Evolutionary conservation across 2,113 vertebrate genomes (phyloP), one percentile per base, ranked within the genome.

Genomic region (Xenopus borealis): DNA sequence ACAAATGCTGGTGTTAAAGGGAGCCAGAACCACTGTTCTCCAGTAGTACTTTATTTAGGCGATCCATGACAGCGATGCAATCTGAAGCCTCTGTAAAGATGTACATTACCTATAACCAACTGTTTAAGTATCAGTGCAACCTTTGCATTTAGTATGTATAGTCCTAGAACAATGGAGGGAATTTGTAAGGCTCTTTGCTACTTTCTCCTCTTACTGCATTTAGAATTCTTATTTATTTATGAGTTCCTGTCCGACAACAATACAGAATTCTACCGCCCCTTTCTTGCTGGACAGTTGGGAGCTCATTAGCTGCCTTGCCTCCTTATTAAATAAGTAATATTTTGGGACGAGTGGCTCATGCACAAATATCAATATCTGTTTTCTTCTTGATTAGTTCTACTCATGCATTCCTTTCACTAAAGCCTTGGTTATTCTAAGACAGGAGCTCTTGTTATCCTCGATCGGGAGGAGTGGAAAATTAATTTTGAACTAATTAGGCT

Each of bases 401-500:
- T 18, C 47, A 47, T 23, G 1, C 46, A 23, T 68, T 0, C 0
- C 57, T 76, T 82, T 78, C 75, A 71, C 66, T 52, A 17, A 6
- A 71, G 80, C 69, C 75, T 82, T 78, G 55, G 72, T 66, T 82
- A 78, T 84, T 75, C 81, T 81, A 71, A 79, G 79, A 66, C 53
- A 55, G 17, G 9, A 71, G 19, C 57, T 18, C 75, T 84, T 84
- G 85, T 93, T 92, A 89, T 93, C 83, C 72, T 84, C 80, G 83
- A 72, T 78, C 81, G 86, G 88, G 86, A 79, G 88, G 85, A 91
- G 86, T 86, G 94, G 94, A 98, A 96, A 95, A 93, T 89, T 94
- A 89, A 95, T 94, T 94, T 91, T 89, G 84, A 89, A 73, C 93
- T 95, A 94, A 95, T 95, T 93, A 95, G 90, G 80, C 88, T 83